Percentiles rank a stretch among this genome's conserved stretches.
These are phyloP conservation scores for Acropora yongei DNA, from an alignment of 64 coral and sea anemone genomes.

Conservation along the genomic window DNA sequence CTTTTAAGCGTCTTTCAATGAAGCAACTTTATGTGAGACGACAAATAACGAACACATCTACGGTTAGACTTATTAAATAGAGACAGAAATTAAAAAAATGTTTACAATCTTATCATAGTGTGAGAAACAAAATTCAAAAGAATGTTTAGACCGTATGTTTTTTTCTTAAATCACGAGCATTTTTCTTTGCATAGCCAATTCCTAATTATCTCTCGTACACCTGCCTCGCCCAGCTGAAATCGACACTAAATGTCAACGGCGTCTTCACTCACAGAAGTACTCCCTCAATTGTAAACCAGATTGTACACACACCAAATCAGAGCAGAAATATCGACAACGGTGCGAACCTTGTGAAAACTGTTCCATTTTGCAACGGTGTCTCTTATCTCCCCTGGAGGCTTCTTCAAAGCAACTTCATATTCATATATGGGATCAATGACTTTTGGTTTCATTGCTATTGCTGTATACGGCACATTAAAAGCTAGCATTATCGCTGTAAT, in stretches of 20 bases:
- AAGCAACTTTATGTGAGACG: no score
- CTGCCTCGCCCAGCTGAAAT: no score
- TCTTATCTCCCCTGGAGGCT: slow-evolving; percentile 31
- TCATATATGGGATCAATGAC: slow-evolving; percentile 49
- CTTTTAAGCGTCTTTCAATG: no score
- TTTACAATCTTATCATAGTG: no score
- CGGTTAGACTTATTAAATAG: no score
- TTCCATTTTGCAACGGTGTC: slow-evolving; percentile 60
- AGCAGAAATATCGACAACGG: slow-evolving; percentile 46
- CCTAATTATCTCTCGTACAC: no score
- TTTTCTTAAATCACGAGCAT: no score
- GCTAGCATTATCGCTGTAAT: slow-evolving; percentile 36
- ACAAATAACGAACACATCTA: no score
- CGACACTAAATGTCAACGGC: background rate
- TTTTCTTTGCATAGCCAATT: no score
- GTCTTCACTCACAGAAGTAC: background rate
- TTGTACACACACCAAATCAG: slow-evolving; percentile 53
- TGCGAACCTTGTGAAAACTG: slow-evolving; percentile 50
- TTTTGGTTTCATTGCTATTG: slow-evolving; percentile 35
- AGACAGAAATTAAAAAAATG: no score
- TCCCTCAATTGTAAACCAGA: slow-evolving; percentile 42
- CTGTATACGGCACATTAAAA: slow-evolving; percentile 55
- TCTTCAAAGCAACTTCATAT: slow-evolving; percentile 42
- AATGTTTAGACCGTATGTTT: no score
- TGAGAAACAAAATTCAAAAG: no score